Conservation (phyloP, 2,888 invertebrate species). For the Trissonchulus latispiculum region DNA sequence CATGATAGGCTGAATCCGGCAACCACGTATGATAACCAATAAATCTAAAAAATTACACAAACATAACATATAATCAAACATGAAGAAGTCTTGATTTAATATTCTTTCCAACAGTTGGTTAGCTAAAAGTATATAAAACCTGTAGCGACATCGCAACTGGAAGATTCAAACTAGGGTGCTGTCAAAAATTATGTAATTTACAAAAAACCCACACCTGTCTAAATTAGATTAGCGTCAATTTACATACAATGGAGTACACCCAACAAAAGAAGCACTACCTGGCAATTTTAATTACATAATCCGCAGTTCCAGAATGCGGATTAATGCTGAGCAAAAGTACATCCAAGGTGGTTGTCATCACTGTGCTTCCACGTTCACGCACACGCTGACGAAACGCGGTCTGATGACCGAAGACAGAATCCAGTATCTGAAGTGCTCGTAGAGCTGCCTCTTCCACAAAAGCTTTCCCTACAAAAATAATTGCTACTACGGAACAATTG, state of each 20-base stretch:
- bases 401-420: neutral
- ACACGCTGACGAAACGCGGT: neutral
- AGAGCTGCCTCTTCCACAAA: neutral
- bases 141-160: no score
- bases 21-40: conserved; percentile 60
- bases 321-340: conserved; percentile 69
- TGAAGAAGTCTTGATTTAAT: no score
- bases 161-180: no score
- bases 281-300: conserved; percentile 64
- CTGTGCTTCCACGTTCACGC: conserved; percentile 48
- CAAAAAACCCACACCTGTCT: no score
- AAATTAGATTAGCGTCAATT: conserved; percentile 6
- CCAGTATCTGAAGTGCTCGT: neutral
- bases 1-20: conserved; percentile 58
- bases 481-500: no score
- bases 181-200: no score
- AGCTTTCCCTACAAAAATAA: neutral
- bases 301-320: conserved; percentile 63
- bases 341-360: conserved; percentile 64
- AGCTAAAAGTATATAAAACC: no score
- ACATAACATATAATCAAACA: no score
- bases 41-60: conserved; percentile 48
- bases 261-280: conserved; percentile 49
- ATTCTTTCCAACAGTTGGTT: no score
- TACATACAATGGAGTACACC: neutral